Evolutionary conservation across 2,113 vertebrate species (phyloP).

Genomic region (Hippocampus comes): DNA sequence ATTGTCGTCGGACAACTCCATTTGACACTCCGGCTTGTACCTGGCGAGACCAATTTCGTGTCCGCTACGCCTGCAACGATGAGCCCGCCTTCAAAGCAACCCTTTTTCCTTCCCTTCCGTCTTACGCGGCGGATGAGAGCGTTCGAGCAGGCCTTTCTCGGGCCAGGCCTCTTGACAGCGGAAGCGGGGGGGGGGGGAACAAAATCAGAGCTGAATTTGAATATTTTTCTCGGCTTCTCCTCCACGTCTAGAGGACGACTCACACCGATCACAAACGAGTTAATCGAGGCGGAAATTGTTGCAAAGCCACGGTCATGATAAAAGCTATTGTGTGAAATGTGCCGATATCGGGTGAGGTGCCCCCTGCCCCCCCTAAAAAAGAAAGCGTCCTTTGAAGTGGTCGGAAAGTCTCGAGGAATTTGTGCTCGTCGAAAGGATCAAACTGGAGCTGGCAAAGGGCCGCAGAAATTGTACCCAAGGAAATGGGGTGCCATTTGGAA

Average conservation of each 20-base stretch:
- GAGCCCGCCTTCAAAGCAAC: background rate
- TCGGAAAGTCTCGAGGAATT: background rate
- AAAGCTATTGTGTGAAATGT: too few relatives aligned
- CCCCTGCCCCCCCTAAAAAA: background rate
- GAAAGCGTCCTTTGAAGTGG: background rate
- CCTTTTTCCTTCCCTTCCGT: background rate
- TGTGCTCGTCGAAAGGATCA: background rate
- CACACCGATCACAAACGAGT: background rate
- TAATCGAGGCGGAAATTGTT: background rate
- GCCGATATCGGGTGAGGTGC: too few relatives aligned
- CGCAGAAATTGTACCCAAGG: background rate
- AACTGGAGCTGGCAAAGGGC: background rate
- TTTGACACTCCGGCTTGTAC: conserved; percentile 12
- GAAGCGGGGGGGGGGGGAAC: background rate
- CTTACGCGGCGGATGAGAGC: background rate
- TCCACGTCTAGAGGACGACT: background rate
- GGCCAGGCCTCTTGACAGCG: too few relatives aligned
- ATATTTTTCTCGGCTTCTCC: background rate
- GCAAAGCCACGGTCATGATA: too few relatives aligned
- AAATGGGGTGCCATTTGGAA: conserved; percentile 28
- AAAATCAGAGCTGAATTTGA: background rate
- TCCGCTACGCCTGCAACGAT: background rate
- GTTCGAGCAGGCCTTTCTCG: background rate
- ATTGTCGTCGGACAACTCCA: conserved; percentile 13
- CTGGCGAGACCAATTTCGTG: background rate